These are phyloP conservation scores for Sipha maydis DNA, from an alignment of 2,888 invertebrate genomes.

Conservation along the genomic window DNA sequence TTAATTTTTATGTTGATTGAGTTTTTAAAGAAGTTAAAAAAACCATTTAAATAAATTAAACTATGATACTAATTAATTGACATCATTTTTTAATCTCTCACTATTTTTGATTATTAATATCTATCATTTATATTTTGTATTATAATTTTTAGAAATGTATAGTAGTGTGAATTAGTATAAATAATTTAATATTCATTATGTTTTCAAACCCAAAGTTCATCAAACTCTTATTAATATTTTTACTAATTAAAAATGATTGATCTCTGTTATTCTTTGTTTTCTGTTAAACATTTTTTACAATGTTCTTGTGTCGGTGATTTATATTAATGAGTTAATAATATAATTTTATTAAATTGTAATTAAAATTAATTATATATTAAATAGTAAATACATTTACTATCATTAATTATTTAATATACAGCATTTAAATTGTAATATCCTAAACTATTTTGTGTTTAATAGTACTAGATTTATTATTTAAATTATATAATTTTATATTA, in stretches of 20 bases:
- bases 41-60: background rate
- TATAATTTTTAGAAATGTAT: slow-evolving; percentile 17
- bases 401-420: background rate
- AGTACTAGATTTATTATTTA: background rate
- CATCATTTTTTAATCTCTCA: slow-evolving; percentile 13
- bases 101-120: background rate
- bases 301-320: slow-evolving; percentile 11
- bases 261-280: slow-evolving; percentile 46
- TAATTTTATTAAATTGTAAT: background rate
- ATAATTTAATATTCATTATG: slow-evolving; percentile 34
- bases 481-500: slow-evolving; percentile 21
- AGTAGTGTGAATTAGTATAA: slow-evolving; percentile 18
- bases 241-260: slow-evolving; percentile 37
- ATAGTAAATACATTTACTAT: background rate
- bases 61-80: background rate
- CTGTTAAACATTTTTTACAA: background rate
- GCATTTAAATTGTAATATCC: slow-evolving; percentile 8
- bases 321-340: slow-evolving; percentile 18
- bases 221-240: background rate
- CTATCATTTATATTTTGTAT: background rate
- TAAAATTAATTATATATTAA: background rate
- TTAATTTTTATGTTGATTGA: slow-evolving; percentile 10
- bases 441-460: slow-evolving; percentile 6
- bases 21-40: background rate
- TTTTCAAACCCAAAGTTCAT: slow-evolving; percentile 8